Evolutionary conservation across 2,113 vertebrate genomes (phyloP).

Genomic region (Cyphomyrus discorhynchus): DNA sequence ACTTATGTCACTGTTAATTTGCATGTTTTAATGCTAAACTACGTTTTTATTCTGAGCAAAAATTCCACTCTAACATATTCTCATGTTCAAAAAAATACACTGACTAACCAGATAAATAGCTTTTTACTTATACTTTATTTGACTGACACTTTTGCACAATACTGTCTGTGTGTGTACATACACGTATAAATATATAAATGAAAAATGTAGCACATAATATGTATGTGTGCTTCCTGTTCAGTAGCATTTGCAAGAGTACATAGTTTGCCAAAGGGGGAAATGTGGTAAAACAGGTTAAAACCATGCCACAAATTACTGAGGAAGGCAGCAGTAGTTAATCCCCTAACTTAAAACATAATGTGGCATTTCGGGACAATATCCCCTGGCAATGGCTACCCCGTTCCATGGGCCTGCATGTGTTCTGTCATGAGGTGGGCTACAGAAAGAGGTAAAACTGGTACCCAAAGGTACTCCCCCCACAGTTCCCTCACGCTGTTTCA

Average conservation of each 20-base stretch:
- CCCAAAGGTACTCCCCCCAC: background rate
- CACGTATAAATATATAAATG: background rate
- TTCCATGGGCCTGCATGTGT: background rate
- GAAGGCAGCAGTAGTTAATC: background rate
- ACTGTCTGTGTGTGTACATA: background rate
- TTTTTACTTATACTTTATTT: background rate
- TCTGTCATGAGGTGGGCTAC: background rate
- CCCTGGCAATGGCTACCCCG: background rate
- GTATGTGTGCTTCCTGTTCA: background rate
- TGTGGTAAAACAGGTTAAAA: conserved; percentile 53
- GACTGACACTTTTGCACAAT: background rate
- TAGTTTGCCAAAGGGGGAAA: conserved; percentile 33
- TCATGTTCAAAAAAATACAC: background rate
- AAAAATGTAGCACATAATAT: background rate
- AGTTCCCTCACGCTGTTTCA: background rate
- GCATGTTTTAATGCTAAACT: background rate
- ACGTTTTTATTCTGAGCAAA: background rate
- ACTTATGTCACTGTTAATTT: background rate
- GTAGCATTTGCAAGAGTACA: background rate
- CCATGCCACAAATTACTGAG: conserved; percentile 17
- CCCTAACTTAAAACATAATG: background rate
- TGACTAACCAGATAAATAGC: background rate
- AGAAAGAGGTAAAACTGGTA: background rate
- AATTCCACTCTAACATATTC: too few species aligned
- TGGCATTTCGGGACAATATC: background rate